Conservation (phyloP, 2,113 vertebrate genomes). For the Myrmecobius fasciatus region DNA sequence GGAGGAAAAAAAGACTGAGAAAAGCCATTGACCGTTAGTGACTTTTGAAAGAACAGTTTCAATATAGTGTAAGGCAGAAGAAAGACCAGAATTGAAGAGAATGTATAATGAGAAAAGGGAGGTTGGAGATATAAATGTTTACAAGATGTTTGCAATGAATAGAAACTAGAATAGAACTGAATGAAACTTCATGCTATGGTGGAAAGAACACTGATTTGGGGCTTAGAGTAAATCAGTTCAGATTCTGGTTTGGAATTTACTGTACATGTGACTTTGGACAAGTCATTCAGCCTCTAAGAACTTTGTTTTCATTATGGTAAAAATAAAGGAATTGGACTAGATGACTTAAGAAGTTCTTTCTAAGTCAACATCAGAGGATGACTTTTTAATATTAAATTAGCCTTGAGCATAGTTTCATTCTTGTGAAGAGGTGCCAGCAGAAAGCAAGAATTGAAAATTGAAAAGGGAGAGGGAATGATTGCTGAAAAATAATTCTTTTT, state of each 20-base stretch:
- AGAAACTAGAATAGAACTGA: neutral
- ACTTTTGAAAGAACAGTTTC: neutral
- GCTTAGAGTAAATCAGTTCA: neutral
- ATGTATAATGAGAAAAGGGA: neutral
- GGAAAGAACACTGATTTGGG: neutral
- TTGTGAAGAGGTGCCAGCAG: neutral
- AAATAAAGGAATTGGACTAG: neutral
- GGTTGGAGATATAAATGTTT: neutral
- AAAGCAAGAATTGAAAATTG: neutral
- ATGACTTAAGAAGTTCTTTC: too few relatives aligned
- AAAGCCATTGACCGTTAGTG: neutral
- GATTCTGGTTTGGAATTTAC: neutral
- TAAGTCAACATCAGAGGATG: neutral
- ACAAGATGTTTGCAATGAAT: neutral
- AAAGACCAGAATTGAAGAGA: neutral
- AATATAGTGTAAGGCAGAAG: neutral
- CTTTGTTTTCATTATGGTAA: neutral
- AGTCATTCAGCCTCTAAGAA: neutral
- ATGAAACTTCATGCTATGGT: neutral
- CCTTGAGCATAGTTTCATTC: neutral
- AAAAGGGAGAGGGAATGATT: neutral
- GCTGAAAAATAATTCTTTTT: neutral
- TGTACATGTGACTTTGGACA: neutral
- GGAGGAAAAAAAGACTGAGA: neutral
- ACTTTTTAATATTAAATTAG: neutral